These are phyloP conservation scores for Lagria hirta DNA, from an alignment of 2,888 invertebrate genomes.

Conservation along the genomic window DNA sequence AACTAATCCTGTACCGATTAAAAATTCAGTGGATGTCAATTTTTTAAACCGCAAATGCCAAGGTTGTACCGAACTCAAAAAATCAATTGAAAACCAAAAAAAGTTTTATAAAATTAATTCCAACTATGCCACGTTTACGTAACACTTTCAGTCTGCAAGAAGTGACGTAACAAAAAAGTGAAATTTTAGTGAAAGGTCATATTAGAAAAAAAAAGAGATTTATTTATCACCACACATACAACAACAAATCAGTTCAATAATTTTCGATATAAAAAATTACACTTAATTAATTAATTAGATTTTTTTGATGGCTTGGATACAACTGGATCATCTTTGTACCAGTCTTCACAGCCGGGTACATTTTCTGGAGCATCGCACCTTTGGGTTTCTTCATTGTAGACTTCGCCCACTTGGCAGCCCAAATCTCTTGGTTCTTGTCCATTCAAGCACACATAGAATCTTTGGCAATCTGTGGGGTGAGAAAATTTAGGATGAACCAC, in stretches of 20 bases:
- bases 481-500: slow-evolving; percentile 84
- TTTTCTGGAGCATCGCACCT: slow-evolving; percentile 89
- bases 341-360: slow-evolving; percentile 85
- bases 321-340: slow-evolving; percentile 82
- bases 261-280: not conserved
- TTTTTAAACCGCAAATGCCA: no score
- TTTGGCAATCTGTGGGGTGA: slow-evolving; percentile 85
- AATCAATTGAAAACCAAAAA: no score
- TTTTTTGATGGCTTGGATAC: slow-evolving; percentile 53
- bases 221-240: no score
- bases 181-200: no score
- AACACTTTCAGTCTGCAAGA: no score
- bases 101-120: no score
- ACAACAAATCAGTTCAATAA: not conserved
- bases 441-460: slow-evolving; percentile 88
- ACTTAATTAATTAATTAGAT: slow-evolving; percentile 11
- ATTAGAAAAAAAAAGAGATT: no score
- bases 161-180: no score
- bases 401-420: slow-evolving; percentile 83
- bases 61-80: no score
- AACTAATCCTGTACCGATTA: no score
- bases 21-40: no score
- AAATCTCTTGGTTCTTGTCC: slow-evolving; percentile 85
- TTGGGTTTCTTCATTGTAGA: slow-evolving; percentile 85
- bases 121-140: no score